phyloP scores from a whole-genome alignment of 2,888 invertebrate species.

The Hirtodrosophila duncani region DNA sequence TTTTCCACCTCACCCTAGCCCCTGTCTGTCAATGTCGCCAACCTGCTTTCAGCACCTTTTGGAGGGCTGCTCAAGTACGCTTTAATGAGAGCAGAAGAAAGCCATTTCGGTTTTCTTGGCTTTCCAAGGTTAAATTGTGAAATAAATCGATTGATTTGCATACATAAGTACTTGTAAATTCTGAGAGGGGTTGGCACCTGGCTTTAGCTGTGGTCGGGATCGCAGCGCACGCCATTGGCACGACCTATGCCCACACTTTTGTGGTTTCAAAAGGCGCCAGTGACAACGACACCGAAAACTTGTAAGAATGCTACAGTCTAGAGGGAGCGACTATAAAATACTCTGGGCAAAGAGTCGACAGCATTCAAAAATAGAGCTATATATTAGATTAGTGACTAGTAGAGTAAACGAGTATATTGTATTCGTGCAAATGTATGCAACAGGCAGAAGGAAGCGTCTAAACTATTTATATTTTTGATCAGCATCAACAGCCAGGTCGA shows the following conservation, averaged over 20 bases:
- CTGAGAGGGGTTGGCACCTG: slow-evolving; percentile 4
- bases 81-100: slow-evolving; percentile 40
- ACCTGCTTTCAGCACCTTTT: slow-evolving; percentile 10
- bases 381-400: no score
- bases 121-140: slow-evolving; percentile 34
- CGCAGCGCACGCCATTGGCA: slow-evolving; percentile 22
- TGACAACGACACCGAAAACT: slow-evolving; percentile 4
- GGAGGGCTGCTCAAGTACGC: slow-evolving; percentile 31
- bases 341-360: no score
- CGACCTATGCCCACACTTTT: slow-evolving; percentile 48
- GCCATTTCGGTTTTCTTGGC: slow-evolving; percentile 30
- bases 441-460: no score
- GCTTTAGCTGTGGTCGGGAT: slow-evolving; percentile 9
- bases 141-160: slow-evolving; percentile 54
- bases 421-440: no score
- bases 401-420: no score
- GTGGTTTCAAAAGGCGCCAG: slow-evolving; percentile 39
- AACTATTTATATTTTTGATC: no score
- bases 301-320: no score
- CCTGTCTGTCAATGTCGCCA: slow-evolving; percentile 4
- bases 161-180: slow-evolving; percentile 2
- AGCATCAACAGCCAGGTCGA: no score
- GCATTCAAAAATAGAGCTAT: no score
- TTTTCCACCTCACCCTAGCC: no score
- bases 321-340: no score